Conservation (phyloP, 1,140 invertebrate genomes). For the Nymphalis io region DNA sequence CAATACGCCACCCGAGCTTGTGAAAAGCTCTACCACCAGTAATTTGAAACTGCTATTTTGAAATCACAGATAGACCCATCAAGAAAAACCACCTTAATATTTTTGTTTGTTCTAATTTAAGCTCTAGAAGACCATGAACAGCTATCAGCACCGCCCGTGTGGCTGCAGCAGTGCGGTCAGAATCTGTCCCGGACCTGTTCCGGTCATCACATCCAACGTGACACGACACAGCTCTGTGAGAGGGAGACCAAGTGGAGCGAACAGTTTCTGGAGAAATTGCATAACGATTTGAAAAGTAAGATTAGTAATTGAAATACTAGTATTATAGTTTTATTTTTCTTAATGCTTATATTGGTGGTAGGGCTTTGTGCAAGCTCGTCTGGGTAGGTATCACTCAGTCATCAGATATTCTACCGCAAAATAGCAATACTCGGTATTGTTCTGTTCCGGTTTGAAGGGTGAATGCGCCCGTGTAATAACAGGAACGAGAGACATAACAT, state of each 20-base stretch:
- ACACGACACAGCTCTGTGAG: constrained; percentile 78
- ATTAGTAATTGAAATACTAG: background rate
- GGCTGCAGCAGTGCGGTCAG: constrained; percentile 60
- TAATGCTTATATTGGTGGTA: background rate
- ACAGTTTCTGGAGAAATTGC: constrained; percentile 81
- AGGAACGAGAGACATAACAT: no score
- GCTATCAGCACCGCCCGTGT: constrained; percentile 52
- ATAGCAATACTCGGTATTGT: no score
- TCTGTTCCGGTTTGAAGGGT: no score
- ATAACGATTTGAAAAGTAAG: constrained; percentile 82
- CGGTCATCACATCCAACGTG: constrained; percentile 69
- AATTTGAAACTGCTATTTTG: no score
- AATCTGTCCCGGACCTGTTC: constrained; percentile 63
- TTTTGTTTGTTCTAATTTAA: constrained; percentile 22
- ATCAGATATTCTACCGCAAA: no score
- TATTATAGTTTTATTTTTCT: background rate
- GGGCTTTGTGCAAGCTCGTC: no score
- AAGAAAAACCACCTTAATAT: no score
- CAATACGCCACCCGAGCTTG: no score
- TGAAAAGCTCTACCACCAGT: no score
- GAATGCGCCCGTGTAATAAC: no score
- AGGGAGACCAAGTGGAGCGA: constrained; percentile 84
- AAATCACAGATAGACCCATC: no score
- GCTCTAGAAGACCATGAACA: constrained; percentile 61
- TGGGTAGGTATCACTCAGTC: no score